Base-by-base conservation (phyloP, 2,113 vertebrate genomes). In the Anser cygnoides region DNA sequence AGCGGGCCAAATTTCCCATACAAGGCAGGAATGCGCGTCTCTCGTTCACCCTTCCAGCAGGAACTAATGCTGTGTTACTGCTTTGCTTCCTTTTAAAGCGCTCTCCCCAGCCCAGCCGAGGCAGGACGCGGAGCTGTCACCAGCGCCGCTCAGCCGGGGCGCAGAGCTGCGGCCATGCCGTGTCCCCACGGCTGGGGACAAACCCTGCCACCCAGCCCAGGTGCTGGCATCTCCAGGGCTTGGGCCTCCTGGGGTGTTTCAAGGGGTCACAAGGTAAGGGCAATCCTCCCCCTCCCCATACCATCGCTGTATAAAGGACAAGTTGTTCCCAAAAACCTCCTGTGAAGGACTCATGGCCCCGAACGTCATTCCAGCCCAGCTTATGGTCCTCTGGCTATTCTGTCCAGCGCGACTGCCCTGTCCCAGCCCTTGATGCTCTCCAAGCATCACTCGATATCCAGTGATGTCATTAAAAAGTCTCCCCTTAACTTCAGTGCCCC, bases 21-120 rank as follows among this genome's bases (percentile, higher is more conserved):
- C 93, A 94, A 97, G 94, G 94, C 92, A 85, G 90, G 63, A 67
- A 59, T 10, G 71, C 20, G 31, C 3, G 31, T 74, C 82, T 13
- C 84, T 65, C 11, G 0, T 85, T 58, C 90, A 46, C 91, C 43
- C 90, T 89, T 94, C 78, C 93, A 94, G 92, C 72, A 63, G 84
- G 92, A 92, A 80, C 78, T 37, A 46, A 63, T 2, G 82, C 67
- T 18, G 3, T 59, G 83, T 44, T 76, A 8, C 83, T 85, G 93
- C 87, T 93, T 21, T 77, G 92, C 93, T 96, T 96, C 95, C 91
- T 97, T 96, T 97, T 96, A 93, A 94, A 96, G 96, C 1, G 55
- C 94, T 95, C 71, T 90, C 41, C 11, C 13, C 58, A 73, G 87
- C 50, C 77, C 93, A 67, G 84, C 54, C 31, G 39, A 94, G 77